A percentile compares a stretch with the other conserved stretches of the same genome.
Conservation (phyloP, 1,140 invertebrate species). For the Zaprionus taronus region DNA sequence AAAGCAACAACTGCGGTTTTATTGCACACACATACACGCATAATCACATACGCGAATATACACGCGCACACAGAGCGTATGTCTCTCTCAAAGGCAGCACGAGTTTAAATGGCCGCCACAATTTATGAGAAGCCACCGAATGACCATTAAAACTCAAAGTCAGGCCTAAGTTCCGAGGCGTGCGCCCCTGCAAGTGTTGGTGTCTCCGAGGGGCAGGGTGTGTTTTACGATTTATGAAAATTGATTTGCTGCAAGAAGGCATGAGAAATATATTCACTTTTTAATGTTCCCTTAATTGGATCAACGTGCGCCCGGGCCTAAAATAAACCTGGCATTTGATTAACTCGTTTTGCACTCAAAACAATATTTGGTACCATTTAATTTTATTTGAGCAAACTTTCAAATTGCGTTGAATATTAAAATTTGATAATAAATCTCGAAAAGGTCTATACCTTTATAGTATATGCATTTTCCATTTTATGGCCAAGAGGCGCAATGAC, state of each 20-base stretch:
- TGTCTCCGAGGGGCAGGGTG: slow-evolving; percentile 51
- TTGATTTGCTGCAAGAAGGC: slow-evolving; percentile 59
- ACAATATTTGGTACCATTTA: neutral
- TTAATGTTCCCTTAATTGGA: slow-evolving; percentile 59
- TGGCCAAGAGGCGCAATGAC: neutral
- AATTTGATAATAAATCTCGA: slow-evolving; percentile 3
- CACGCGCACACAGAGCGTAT: neutral
- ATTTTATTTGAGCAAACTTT: slow-evolving; percentile 5
- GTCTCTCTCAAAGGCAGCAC: slow-evolving; percentile 41
- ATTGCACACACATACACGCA: slow-evolving; percentile 56
- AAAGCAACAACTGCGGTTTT: slow-evolving; percentile 66
- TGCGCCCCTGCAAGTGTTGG: slow-evolving; percentile 21
- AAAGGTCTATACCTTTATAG: neutral
- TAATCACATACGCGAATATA: slow-evolving; percentile 15
- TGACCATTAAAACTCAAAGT: slow-evolving; percentile 72
- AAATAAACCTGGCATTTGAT: slow-evolving; percentile 7
- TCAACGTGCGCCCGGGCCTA: slow-evolving; percentile 11
- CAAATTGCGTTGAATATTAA: neutral
- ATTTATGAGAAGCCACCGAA: slow-evolving; percentile 73
- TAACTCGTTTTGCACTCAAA: neutral
- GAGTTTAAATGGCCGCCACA: slow-evolving; percentile 66
- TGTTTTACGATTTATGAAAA: slow-evolving; percentile 75
- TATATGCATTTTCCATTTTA: neutral
- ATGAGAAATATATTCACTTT: slow-evolving; percentile 39
- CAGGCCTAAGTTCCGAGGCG: slow-evolving; percentile 48